A percentile compares a stretch with the other conserved stretches of the same genome.
These are phyloP conservation scores for Clanis bilineata DNA, from an alignment of 2,888 invertebrate genomes.

Conservation along the genomic window DNA sequence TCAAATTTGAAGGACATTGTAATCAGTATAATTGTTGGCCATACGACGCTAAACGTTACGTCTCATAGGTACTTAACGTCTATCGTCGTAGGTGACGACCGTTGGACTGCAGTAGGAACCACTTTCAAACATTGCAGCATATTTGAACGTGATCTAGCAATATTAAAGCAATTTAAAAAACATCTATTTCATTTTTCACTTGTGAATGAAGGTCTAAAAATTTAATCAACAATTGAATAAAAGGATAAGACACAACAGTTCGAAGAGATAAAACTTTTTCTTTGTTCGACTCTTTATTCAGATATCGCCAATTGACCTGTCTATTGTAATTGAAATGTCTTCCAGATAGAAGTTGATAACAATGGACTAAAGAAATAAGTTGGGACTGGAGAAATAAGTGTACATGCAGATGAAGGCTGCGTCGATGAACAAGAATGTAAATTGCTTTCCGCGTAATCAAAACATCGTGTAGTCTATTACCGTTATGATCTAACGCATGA, in stretches of 20 bases:
- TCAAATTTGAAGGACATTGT: too few relatives aligned
- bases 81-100: too few relatives aligned
- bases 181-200: too few relatives aligned
- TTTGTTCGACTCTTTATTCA: background rate
- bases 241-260: background rate
- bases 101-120: too few relatives aligned
- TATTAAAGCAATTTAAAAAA: too few relatives aligned
- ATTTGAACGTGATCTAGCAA: too few relatives aligned
- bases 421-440: background rate
- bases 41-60: too few relatives aligned
- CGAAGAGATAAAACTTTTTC: background rate
- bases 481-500: background rate
- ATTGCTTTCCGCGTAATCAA: background rate
- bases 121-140: too few relatives aligned
- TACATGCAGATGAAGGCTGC: background rate
- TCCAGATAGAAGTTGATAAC: conserved; percentile 1
- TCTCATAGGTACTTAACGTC: too few relatives aligned
- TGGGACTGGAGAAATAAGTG: background rate
- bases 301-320: conserved; percentile 11
- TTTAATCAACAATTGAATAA: background rate
- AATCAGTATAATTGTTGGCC: too few relatives aligned
- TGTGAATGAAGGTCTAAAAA: background rate
- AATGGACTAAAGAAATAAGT: background rate
- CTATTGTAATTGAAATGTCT: conserved; percentile 8
- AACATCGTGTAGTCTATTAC: background rate